These are phyloP conservation scores for Fregetta grallaria DNA, from an alignment of 2,113 vertebrate genomes.

Conservation along the genomic window DNA sequence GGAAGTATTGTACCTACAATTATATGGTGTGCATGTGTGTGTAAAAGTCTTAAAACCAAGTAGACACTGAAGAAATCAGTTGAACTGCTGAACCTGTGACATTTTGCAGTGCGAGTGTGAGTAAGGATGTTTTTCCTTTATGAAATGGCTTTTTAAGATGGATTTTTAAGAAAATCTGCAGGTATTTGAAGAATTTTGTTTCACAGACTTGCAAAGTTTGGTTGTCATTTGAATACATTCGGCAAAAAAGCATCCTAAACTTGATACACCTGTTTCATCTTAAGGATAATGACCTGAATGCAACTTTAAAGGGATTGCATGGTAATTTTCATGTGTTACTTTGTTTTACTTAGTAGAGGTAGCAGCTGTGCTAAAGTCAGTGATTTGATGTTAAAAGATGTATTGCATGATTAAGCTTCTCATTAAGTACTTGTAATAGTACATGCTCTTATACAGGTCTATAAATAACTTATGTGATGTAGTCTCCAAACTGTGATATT, in stretches of 20 bases:
- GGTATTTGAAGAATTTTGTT: not conserved
- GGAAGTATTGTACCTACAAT: constrained; percentile 41
- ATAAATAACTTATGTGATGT: not conserved
- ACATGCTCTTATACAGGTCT: not conserved
- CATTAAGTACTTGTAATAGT: not conserved
- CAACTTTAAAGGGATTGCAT: not conserved
- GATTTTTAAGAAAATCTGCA: not conserved
- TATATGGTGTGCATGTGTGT: not conserved
- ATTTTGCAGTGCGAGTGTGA: not conserved
- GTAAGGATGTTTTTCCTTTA: not conserved
- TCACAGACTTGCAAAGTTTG: not conserved
- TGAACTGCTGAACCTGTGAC: constrained; percentile 14
- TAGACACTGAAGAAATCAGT: not conserved
- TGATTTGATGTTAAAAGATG: not conserved
- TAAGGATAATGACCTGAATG: not conserved
- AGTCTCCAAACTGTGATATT: not conserved
- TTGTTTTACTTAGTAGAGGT: not conserved
- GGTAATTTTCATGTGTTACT: not conserved
- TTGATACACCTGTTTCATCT: not conserved
- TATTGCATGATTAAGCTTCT: not conserved
- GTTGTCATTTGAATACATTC: not conserved
- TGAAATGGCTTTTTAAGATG: not conserved
- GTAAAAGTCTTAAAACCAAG: not conserved
- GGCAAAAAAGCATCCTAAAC: not conserved
- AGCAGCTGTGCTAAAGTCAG: not conserved